Base-by-base conservation (phyloP, 2,888 invertebrate species). In the Orthosia gothica region DNA sequence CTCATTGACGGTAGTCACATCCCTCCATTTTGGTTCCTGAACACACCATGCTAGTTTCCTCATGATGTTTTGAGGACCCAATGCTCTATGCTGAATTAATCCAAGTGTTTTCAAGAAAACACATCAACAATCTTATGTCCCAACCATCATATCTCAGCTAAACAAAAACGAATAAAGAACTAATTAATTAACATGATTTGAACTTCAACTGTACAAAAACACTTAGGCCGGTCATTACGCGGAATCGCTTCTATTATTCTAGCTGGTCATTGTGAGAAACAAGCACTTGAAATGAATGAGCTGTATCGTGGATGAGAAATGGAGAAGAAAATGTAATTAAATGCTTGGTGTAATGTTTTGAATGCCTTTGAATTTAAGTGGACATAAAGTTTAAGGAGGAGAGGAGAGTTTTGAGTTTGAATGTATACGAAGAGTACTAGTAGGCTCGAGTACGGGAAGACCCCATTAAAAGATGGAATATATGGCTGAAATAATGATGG, bases 151-250 rank as follows among this genome's bases (percentile, higher is more conserved):
- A 50, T 45, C 15, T 57, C 23, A 45, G 0, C 40, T 2, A 57
- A 69, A 78, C 66, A 70, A 64, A 72, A 69, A 49, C 52, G 1
- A 66, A 59, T 23, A 12, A 54, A 32, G 16, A 49, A 3, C 49
- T 63, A 74, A 82, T 79, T 79, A 82, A 74, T 81, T 61, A 23
- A 70, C 45, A 69, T n/a, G 50, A 66, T 70, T 79, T 58, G 54
- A 74, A 47, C 45, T 68, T 69, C 58, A 47, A 79, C 79, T 74
- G 45, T 68, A 63, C 47, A 70, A 52, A 63, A 15, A 66, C 73
- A 74, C 70, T 72, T 61, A 59, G 32, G 55, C 47, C 26, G 70
- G 74, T 47, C 65, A 79, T 82, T 82, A 79, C 5, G 20, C 61
- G 49, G 49, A 70, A 72, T 68, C 40, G 16, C 62, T 47, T 40